Evolutionary conservation across 2,888 invertebrate genomes (phyloP).

Genomic region (Acleris laterana): DNA sequence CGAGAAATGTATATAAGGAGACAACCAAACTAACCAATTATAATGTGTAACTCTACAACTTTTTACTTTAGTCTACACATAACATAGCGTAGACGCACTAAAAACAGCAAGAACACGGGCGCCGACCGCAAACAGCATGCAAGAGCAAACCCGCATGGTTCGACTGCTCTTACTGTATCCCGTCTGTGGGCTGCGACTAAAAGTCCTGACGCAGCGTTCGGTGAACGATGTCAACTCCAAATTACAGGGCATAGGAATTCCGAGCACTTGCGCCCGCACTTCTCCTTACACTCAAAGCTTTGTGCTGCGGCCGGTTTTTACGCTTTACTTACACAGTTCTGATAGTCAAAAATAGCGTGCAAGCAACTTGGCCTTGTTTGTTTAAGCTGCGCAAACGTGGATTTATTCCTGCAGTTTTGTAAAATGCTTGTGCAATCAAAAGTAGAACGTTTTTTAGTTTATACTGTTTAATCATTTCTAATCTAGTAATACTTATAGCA

Average conservation of each 20-base stretch:
- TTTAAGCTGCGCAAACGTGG: background rate
- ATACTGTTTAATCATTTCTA: background rate
- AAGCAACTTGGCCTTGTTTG: background rate
- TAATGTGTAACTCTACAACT: too few species aligned
- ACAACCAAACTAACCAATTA: too few species aligned
- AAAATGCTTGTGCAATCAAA: background rate
- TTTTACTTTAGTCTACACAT: too few species aligned
- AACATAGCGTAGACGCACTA: too few species aligned
- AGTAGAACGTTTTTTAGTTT: too few species aligned
- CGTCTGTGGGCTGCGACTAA: slow-evolving; percentile 28
- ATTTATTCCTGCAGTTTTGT: background rate
- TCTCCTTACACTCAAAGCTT: slow-evolving; percentile 65
- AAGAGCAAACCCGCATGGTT: background rate
- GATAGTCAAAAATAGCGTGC: slow-evolving; percentile 52
- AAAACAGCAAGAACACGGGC: too few species aligned
- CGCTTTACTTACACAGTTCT: slow-evolving; percentile 62
- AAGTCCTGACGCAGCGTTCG: slow-evolving; percentile 45
- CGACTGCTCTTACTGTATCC: slow-evolving; percentile 5
- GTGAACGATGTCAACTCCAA: slow-evolving; percentile 61
- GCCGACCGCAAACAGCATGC: too few species aligned
- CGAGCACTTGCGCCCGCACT: slow-evolving; percentile 51
- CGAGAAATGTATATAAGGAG: too few species aligned
- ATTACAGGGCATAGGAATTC: slow-evolving; percentile 65
- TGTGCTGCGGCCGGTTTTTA: slow-evolving; percentile 62
- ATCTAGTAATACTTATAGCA: too few species aligned